phyloP scores from a whole-genome alignment of 1,140 invertebrate genomes.

The Drosophila pandora region DNA sequence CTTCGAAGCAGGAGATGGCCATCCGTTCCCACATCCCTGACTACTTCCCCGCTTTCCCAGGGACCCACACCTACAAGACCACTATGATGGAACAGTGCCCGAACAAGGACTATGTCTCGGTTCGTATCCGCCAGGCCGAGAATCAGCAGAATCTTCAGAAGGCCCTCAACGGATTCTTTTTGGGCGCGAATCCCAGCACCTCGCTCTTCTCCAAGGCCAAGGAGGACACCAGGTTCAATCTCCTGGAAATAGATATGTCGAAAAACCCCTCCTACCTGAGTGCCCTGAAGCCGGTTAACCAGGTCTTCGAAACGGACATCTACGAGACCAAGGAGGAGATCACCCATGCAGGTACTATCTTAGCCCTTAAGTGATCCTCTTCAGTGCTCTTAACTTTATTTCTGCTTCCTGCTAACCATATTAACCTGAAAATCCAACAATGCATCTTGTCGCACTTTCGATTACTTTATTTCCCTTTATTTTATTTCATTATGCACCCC shows the following conservation, averaged over 20 bases:
- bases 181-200: background rate
- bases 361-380: background rate
- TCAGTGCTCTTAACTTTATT: background rate
- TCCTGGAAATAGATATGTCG: background rate
- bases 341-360: conserved; percentile 11
- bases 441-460: background rate
- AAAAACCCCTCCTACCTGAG: conserved; percentile 23
- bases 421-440: background rate
- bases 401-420: background rate
- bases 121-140: conserved; percentile 8
- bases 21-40: conserved; percentile 36
- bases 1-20: background rate
- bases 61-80: conserved; percentile 39
- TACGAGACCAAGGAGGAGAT: conserved; percentile 27
- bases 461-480: conserved; percentile 1
- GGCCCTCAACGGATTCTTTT: conserved; percentile 34
- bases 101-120: background rate
- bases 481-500: conserved; percentile 27
- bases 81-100: conserved; percentile 11
- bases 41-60: conserved; percentile 43
- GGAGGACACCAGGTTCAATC: background rate
- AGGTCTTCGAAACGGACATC: conserved; percentile 38
- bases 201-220: conserved; percentile 16
- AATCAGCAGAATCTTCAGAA: background rate
- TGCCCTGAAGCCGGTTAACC: conserved; percentile 40